Base-by-base conservation (phyloP, 1,140 invertebrate species). In the Calliphora vicina region DNA sequence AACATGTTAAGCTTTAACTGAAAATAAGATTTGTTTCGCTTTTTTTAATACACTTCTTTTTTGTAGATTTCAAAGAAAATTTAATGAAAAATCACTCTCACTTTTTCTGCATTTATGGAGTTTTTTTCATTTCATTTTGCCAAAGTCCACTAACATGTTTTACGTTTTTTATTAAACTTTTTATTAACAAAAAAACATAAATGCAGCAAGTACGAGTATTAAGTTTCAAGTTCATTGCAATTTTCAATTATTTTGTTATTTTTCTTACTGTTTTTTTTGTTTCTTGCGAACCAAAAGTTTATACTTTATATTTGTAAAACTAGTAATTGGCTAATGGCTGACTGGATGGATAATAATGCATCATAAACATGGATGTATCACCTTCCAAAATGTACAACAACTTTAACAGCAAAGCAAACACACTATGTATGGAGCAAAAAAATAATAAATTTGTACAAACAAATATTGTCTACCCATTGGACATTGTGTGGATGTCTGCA, bases 171-270 rank as follows among this genome's bases (percentile, higher is more conserved):
- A 13, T 17, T 57, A 2, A 1, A 17, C n/a, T 57, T 57, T 57
- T 57, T n/a, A 17, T 57, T 17, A 57, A 17, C n/a, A 57, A 15
- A 35, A 35, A 35, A 35, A 35, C 35, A 35, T 35, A 35, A 35
- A 35, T 35, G 35, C 35, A 35, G 35, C 35, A 35, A 57, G n/a
- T n/a, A 57, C 45, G 50, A 57, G 50, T n/a, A 57, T 57, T 57
- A n/a, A 57, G n/a, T 57, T 57, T 57, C 50, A 57, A 57, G 50
- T 57, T 57, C 50, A 57, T 57, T 57, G 50, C 50, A 57, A n/a
- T 57, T 57, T 57, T 57, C 50, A 57, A 57, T 57, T 57, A n/a
- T 57, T 57, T 57, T 57, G 15, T 57, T 57, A 6, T 57, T 57
- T 1, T 57, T 57, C 4, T 57, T 57, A 4, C 17, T 13, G 45